Percentiles rank a stretch among this genome's conserved stretches.
Conservation (phyloP, 2,113 vertebrate genomes). For the Sisor rabdophorus region DNA sequence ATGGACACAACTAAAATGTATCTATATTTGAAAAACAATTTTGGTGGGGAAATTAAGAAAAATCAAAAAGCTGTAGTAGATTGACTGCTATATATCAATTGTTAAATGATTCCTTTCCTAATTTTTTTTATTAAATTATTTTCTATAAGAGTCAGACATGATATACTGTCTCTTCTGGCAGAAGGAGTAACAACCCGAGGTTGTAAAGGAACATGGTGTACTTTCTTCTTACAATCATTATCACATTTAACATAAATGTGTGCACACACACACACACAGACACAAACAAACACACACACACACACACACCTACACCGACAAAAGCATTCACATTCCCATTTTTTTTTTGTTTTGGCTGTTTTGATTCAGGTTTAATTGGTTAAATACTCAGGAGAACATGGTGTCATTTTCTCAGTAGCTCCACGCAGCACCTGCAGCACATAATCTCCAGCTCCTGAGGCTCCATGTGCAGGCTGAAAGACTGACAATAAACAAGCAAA, state of each 20-base stretch:
- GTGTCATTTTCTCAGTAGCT: conserved; percentile 31
- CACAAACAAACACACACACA: not conserved
- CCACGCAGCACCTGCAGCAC: conserved; percentile 63
- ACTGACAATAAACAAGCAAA: not conserved
- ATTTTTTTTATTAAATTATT: not conserved
- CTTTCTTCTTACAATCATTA: not conserved
- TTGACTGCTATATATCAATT: not conserved
- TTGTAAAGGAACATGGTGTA: not conserved
- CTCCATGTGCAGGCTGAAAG: conserved; percentile 58
- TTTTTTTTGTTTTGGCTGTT: conserved; percentile 2
- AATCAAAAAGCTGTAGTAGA: too few relatives aligned
- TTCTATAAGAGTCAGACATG: not conserved
- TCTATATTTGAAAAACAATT: too few relatives aligned
- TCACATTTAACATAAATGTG: not conserved
- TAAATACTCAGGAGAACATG: conserved; percentile 17
- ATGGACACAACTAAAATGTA: too few relatives aligned
- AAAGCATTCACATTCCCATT: not conserved
- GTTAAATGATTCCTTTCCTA: too few relatives aligned
- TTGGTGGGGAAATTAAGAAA: too few relatives aligned
- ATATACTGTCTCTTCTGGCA: not conserved
- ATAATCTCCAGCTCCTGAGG: conserved; percentile 70
- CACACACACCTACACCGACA: not conserved
- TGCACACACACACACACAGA: not conserved
- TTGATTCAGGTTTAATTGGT: conserved; percentile 10
- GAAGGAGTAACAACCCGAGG: not conserved